phyloP scores from a whole-genome alignment of 1,140 invertebrate species.

The Coptotermes formosanus region DNA sequence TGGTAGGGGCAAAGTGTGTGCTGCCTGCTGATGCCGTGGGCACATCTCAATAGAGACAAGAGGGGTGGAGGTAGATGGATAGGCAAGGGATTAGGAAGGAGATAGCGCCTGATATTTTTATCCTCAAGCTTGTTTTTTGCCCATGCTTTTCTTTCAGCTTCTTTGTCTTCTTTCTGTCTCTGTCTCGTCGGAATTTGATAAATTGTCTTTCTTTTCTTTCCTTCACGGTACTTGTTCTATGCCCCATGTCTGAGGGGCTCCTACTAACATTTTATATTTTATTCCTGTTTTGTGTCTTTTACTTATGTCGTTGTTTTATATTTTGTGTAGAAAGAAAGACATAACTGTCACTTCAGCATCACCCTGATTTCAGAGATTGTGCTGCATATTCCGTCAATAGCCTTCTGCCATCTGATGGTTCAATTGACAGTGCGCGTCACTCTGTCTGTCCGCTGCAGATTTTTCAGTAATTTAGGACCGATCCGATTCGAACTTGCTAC shows the following conservation, averaged over 20 bases:
- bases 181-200: not conserved
- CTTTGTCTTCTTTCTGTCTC: not conserved
- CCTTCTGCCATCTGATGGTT: too few species aligned
- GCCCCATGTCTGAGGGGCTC: not conserved
- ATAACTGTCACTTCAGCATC: too few species aligned
- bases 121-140: not conserved
- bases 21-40: not conserved
- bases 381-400: too few species aligned
- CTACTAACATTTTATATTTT: not conserved
- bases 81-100: slow-evolving; percentile 17
- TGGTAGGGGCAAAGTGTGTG: not conserved
- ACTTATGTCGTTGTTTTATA: not conserved
- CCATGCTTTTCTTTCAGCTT: not conserved
- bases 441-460: too few species aligned
- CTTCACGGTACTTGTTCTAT: not conserved
- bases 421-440: too few species aligned
- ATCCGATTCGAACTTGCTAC: too few species aligned
- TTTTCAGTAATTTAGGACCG: too few species aligned
- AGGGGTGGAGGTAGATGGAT: not conserved
- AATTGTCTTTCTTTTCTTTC: slow-evolving; percentile 5
- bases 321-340: not conserved
- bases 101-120: not conserved
- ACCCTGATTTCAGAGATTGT: too few species aligned
- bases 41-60: not conserved
- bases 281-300: not conserved